A percentile compares a stretch with the other conserved stretches of the same genome.
These are phyloP conservation scores for Menura novaehollandiae DNA, from an alignment of 2,113 vertebrate species.

Conservation along the genomic window DNA sequence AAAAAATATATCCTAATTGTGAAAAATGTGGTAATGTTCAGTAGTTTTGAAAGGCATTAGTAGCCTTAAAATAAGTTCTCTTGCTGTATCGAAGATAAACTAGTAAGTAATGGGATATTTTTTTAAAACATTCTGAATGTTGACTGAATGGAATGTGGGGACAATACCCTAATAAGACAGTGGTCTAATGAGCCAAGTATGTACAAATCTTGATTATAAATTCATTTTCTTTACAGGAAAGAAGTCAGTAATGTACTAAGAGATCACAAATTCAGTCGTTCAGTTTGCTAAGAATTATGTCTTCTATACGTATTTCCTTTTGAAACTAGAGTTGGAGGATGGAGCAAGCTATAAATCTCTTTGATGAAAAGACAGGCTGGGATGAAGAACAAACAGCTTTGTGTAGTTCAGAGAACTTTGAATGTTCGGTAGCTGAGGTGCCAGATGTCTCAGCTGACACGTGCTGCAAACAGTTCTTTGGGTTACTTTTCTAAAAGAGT, in stretches of 20 bases:
- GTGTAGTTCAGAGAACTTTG: neutral
- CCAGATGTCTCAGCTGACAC: neutral
- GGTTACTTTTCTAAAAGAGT: neutral
- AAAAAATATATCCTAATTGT: neutral
- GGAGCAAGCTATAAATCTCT: neutral
- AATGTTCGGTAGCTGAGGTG: neutral
- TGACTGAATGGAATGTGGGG: neutral
- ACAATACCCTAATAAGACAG: neutral
- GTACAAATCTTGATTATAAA: neutral
- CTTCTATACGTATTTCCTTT: neutral
- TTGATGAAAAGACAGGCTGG: neutral
- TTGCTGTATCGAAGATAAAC: neutral
- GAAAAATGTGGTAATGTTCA: neutral
- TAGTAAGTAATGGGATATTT: neutral
- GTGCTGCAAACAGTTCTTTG: neutral
- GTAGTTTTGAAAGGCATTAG: neutral
- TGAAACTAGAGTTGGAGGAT: neutral
- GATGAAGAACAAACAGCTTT: neutral
- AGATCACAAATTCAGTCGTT: neutral
- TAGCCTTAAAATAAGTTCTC: neutral
- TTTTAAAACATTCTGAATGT: neutral
- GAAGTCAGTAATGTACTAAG: neutral
- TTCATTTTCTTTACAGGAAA: neutral
- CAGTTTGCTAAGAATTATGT: neutral
- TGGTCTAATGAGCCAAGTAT: neutral